Evolutionary conservation across 2,888 invertebrate species (phyloP), one percentile per base, ranked within the genome.

Genomic region (Drosophila austrosaltans): DNA sequence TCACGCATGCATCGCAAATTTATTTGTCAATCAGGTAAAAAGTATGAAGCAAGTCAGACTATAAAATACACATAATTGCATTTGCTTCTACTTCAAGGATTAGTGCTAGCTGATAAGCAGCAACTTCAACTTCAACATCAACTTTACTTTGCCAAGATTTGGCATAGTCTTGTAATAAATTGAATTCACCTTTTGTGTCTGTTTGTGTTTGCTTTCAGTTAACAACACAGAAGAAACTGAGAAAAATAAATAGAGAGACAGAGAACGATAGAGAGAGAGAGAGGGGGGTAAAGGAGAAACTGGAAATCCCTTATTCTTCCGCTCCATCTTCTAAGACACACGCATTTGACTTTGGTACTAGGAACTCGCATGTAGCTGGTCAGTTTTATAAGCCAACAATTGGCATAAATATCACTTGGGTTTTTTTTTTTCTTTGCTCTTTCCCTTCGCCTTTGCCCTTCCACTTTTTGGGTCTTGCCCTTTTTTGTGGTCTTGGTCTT

Each of bases 11-110:
- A 85, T 82, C 87, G 77, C 76, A 77, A 88, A 86, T 86, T 86
- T 86, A 86, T 86, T 74, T 86, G 85, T 86, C 85, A 86, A 86
- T 86, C 85, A 86, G 88, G 66, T 76, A 66, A 88, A 48, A 86
- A 71, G 86, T 85, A 86, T 86, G 85, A 77, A 78, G 77, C 72
- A 64, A 71, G 75, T 67, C 75, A 77, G 83, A 83, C 78, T 76
- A 86, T 86, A 86, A 86, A 86, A 86, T 74, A 80, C 85, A 86
- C 89, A 86, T 87, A 86, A 89, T 89, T 86, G 85, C 89, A 89
- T 85, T 85, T 83, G 76, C 87, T 74, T 78, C 75, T 54, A 63
- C 64, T 70, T 74, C 72, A 64, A 54, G 83, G 83, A 83, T 83
- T 79, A 82, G 75, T 60, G 25, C 53, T n/a, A 48, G 28, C 72